Conservation (phyloP, 2,888 invertebrate genomes). For the Xanthorhoe designata region DNA sequence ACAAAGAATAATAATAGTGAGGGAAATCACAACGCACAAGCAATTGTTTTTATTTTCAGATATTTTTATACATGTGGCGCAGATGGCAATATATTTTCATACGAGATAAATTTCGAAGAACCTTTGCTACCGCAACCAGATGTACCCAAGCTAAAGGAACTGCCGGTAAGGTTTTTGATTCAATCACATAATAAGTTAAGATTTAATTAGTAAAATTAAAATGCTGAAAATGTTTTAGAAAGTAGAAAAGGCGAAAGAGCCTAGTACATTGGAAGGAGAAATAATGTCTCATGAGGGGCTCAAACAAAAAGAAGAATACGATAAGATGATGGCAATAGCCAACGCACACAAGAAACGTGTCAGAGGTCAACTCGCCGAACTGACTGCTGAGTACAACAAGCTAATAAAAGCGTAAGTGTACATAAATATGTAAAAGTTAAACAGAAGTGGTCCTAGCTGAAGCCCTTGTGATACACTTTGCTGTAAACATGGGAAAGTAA, state of each 20-base stretch:
- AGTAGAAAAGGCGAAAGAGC: constrained; percentile 61
- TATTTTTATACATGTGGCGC: constrained; percentile 87
- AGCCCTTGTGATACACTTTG: constrained; percentile 1
- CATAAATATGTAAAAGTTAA: constrained; percentile 1
- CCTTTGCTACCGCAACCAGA: constrained; percentile 52
- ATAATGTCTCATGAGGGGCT: constrained; percentile 87
- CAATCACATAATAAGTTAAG: not conserved
- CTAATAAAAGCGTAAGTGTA: constrained; percentile 80
- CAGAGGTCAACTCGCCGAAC: constrained; percentile 78
- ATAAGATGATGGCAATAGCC: constrained; percentile 86
- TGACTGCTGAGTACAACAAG: constrained; percentile 86
- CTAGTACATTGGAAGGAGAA: constrained; percentile 72
- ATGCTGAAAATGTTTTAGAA: constrained; percentile 46
- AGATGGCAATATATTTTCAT: constrained; percentile 93
- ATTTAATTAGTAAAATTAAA: not conserved
- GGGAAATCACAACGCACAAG: too few relatives aligned
- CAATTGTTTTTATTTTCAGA: constrained; percentile 48
- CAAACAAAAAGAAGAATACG: constrained; percentile 88
- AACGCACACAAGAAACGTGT: constrained; percentile 87
- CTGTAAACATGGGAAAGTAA: not conserved
- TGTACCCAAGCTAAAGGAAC: constrained; percentile 43
- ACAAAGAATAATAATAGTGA: too few relatives aligned
- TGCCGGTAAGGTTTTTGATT: constrained; percentile 55
- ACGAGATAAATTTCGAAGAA: constrained; percentile 80
- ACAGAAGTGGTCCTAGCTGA: not conserved